phyloP scores from a whole-genome alignment of 2,888 invertebrate genomes.

The Lampropteryx suffumata region DNA sequence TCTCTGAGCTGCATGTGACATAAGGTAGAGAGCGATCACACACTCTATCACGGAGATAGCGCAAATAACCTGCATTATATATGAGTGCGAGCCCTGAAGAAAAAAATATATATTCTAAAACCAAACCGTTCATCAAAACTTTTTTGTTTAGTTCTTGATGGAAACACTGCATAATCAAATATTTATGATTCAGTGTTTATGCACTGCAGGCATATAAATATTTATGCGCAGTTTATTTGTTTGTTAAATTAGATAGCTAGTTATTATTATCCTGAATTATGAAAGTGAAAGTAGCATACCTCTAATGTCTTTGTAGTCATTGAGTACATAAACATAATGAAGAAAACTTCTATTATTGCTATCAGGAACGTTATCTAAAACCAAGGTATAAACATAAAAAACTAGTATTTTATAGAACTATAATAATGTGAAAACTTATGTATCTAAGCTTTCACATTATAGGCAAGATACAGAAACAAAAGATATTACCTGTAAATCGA shows the following conservation, averaged over 20 bases:
- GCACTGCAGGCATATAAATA: too few relatives aligned
- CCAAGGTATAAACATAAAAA: background rate
- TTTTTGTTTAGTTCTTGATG: too few relatives aligned
- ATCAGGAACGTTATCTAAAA: background rate
- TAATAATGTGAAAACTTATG: too few relatives aligned
- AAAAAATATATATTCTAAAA: background rate
- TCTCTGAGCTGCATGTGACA: constrained; percentile 9
- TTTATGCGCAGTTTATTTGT: too few relatives aligned
- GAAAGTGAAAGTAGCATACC: too few relatives aligned
- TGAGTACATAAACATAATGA: background rate
- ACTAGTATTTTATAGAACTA: background rate
- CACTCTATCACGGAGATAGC: background rate
- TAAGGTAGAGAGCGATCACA: background rate
- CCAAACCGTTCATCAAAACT: too few relatives aligned
- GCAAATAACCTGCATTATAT: background rate
- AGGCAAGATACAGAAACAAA: too few relatives aligned
- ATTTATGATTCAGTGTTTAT: too few relatives aligned
- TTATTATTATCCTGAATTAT: too few relatives aligned
- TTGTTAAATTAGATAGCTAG: too few relatives aligned
- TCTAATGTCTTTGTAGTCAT: background rate
- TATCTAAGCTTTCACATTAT: too few relatives aligned
- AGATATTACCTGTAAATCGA: constrained; percentile 11
- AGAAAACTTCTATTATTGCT: background rate
- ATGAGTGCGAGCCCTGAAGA: background rate
- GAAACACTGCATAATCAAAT: too few relatives aligned